These are phyloP conservation scores for Lissonota sp. DNA, from an alignment of 2,888 invertebrate species.

Conservation along the genomic window DNA sequence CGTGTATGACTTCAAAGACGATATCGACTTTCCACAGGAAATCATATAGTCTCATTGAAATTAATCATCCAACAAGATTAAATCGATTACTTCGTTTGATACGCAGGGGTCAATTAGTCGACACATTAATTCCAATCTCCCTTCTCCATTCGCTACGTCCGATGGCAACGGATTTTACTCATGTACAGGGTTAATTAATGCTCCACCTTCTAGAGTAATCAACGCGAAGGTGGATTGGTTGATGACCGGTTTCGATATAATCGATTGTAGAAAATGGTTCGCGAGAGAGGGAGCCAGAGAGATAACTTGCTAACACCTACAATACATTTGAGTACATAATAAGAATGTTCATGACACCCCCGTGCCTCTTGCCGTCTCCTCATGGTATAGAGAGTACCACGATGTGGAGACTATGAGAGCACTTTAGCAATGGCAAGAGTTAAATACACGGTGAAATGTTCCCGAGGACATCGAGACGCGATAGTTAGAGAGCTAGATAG, in stretches of 20 bases:
- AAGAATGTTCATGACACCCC: background rate
- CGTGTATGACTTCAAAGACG: conserved; percentile 10
- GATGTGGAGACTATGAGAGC: background rate
- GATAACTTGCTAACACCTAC: too few relatives aligned
- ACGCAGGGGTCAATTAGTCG: conserved; percentile 13
- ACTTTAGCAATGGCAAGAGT: conserved; percentile 22
- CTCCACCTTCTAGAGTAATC: conserved; percentile 8
- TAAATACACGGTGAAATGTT: conserved; percentile 73
- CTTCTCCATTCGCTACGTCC: background rate
- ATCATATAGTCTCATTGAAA: conserved; percentile 30
- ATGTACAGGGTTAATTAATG: conserved; percentile 44
- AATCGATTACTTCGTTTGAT: conserved; percentile 30
- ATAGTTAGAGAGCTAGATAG: conserved; percentile 65
- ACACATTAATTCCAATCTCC: background rate
- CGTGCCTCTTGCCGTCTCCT: background rate
- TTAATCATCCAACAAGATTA: conserved; percentile 45
- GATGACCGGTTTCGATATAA: conserved; percentile 29
- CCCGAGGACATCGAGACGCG: conserved; percentile 75
- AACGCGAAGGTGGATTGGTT: conserved; percentile 49
- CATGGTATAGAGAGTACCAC: background rate
- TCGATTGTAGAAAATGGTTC: background rate
- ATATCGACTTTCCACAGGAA: conserved; percentile 35
- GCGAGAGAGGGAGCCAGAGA: background rate
- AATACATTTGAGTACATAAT: background rate
- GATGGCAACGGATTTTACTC: background rate